These are phyloP conservation scores for Caerostris extrusa DNA, from an alignment of 1,140 invertebrate genomes.

Conservation along the genomic window DNA sequence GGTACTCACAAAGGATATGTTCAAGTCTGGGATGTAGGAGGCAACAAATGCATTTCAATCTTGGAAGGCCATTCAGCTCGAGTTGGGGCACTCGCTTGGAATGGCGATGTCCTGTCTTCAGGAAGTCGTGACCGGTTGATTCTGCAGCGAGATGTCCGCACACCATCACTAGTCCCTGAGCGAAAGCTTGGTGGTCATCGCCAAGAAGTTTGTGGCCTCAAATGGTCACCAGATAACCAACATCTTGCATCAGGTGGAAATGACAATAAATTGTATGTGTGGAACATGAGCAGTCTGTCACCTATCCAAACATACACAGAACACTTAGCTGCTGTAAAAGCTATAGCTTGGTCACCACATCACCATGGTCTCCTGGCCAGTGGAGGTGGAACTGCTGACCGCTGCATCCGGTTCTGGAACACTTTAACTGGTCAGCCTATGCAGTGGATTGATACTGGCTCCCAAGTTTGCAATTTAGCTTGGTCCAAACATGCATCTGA, in stretches of 20 bases:
- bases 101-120: slow-evolving; percentile 97
- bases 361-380: slow-evolving; percentile 98
- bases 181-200: slow-evolving; percentile 93
- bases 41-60: slow-evolving; percentile 95
- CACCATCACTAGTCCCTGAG: slow-evolving; percentile 89
- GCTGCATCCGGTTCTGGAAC: slow-evolving; percentile 99
- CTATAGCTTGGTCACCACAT: slow-evolving; percentile 99
- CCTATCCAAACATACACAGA: slow-evolving; percentile 98
- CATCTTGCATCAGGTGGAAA: slow-evolving; percentile 99
- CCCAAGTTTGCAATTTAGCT: slow-evolving; percentile 98
- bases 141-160: slow-evolving; percentile 95
- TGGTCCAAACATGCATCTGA: slow-evolving; percentile 99
- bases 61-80: slow-evolving; percentile 94
- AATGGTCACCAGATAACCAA: slow-evolving; percentile 99
- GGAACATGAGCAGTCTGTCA: slow-evolving; percentile 94
- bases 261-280: slow-evolving; percentile 98
- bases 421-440: slow-evolving; percentile 99
- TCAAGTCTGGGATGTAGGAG: slow-evolving; percentile 98
- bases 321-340: slow-evolving; percentile 98
- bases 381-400: slow-evolving; percentile 98
- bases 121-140: slow-evolving; percentile 97
- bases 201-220: slow-evolving; percentile 99
- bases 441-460: slow-evolving; percentile 99
- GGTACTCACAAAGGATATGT: slow-evolving; percentile 98
- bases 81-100: slow-evolving; percentile 97